Percentiles rank a stretch among this genome's conserved stretches.
Conservation (phyloP, 2,797 vertebrate species). For the Falco naumanni region DNA sequence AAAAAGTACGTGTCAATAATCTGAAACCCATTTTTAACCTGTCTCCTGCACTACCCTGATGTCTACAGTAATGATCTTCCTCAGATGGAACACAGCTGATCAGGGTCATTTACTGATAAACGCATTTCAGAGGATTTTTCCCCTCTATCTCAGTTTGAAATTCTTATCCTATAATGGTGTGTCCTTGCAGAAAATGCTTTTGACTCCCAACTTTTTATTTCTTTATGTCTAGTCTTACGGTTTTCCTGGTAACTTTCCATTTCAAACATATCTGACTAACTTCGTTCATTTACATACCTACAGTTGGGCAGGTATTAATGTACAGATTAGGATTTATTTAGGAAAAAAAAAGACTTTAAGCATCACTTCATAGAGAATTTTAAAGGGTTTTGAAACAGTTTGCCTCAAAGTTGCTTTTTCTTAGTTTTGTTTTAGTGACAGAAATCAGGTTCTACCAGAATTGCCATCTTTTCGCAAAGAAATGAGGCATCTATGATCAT, state of each 20-base stretch:
- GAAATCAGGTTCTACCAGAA: background rate
- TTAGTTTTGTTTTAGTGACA: background rate
- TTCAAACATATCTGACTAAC: background rate
- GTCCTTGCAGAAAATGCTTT: slow-evolving; percentile 58
- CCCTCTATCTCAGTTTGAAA: slow-evolving; percentile 70
- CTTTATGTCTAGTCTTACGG: background rate
- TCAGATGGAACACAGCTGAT: slow-evolving; percentile 73
- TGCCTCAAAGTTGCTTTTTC: background rate
- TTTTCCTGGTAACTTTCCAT: slow-evolving; percentile 1
- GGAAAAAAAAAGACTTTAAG: background rate
- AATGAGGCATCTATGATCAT: background rate
- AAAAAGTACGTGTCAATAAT: slow-evolving; percentile 72
- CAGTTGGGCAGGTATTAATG: background rate
- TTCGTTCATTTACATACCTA: background rate
- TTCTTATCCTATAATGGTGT: slow-evolving; percentile 71
- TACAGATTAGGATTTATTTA: background rate
- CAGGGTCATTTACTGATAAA: slow-evolving; percentile 79
- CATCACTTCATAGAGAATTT: background rate
- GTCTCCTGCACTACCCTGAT: slow-evolving; percentile 62
- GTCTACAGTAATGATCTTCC: slow-evolving; percentile 61
- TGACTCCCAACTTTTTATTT: slow-evolving; percentile 43
- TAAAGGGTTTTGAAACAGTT: background rate
- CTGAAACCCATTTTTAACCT: slow-evolving; percentile 75
- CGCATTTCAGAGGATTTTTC: slow-evolving; percentile 76
- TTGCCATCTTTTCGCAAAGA: background rate